phyloP scores from a whole-genome alignment of 2,888 invertebrate genomes.

The Spodoptera exigua region DNA sequence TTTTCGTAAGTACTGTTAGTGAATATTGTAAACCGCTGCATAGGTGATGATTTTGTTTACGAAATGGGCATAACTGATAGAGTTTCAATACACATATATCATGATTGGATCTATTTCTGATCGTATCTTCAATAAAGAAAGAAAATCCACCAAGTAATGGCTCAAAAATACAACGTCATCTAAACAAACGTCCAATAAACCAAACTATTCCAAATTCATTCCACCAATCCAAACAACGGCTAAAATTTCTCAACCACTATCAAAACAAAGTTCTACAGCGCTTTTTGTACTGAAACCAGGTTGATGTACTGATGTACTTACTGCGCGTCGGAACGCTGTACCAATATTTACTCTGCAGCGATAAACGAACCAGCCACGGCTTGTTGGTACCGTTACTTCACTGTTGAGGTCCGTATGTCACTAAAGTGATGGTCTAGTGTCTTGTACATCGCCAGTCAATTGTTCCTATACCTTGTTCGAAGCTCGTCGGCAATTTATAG shows the following conservation, averaged over 20 bases:
- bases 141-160: no score
- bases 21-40: no score
- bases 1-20: slow-evolving; percentile 7
- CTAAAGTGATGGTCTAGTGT: slow-evolving; percentile 39
- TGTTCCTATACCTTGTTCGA: slow-evolving; percentile 36
- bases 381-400: slow-evolving; percentile 48
- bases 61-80: no score
- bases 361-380: slow-evolving; percentile 53
- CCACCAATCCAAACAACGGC: neutral
- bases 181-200: neutral
- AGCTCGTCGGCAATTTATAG: slow-evolving; percentile 36
- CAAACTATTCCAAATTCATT: slow-evolving; percentile 1
- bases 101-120: no score
- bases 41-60: no score
- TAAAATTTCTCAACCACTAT: slow-evolving; percentile 25
- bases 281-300: slow-evolving; percentile 48
- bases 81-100: no score
- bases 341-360: slow-evolving; percentile 58
- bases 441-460: slow-evolving; percentile 31
- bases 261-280: slow-evolving; percentile 32
- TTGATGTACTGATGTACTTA: slow-evolving; percentile 48
- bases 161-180: neutral
- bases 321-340: slow-evolving; percentile 35
- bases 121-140: no score
- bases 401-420: slow-evolving; percentile 53